phyloP scores from a whole-genome alignment of 2,888 invertebrate genomes.

The Stenolophus ochropezus region DNA sequence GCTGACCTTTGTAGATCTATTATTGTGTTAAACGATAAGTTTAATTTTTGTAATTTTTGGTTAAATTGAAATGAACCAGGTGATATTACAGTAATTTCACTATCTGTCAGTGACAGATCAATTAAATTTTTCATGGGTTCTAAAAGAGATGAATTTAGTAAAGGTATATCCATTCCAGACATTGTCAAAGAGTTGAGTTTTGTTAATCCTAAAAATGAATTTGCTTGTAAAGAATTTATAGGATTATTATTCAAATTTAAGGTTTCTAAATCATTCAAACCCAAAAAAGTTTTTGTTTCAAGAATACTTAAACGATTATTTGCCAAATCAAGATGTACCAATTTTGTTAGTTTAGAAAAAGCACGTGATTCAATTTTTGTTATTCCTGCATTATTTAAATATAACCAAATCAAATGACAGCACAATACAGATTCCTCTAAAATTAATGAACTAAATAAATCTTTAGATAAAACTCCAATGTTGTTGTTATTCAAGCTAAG shows the following conservation, averaged over 20 bases:
- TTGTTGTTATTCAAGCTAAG: conserved; percentile 34
- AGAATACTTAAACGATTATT: conserved; percentile 23
- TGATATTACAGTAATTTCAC: conserved; percentile 27
- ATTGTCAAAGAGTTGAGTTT: conserved; percentile 4
- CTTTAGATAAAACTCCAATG: conserved; percentile 6
- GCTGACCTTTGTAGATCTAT: conserved; percentile 14
- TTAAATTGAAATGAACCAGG: conserved; percentile 13
- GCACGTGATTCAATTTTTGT: conserved; percentile 29
- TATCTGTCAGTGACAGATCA: conserved; percentile 2
- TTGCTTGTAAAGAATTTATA: conserved; percentile 2
- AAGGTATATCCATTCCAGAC: conserved; percentile 33
- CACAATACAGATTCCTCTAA: background rate
- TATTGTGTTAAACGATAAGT: conserved; percentile 40
- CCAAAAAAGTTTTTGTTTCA: conserved; percentile 6
- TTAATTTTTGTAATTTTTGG: conserved; percentile 16
- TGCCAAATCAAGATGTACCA: conserved; percentile 26
- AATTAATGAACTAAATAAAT: conserved; percentile 2
- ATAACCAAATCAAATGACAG: conserved; percentile 11
- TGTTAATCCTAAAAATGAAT: conserved; percentile 38
- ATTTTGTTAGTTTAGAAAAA: background rate
- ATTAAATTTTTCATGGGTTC: background rate
- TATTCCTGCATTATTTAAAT: conserved; percentile 35
- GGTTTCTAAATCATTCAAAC: conserved; percentile 19
- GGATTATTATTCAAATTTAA: conserved; percentile 36
- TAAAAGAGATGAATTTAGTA: conserved; percentile 18